Evolutionary conservation across 2,797 vertebrate genomes (phyloP), one percentile per base, ranked within the genome.

Genomic region (Furcifer pardalis): DNA sequence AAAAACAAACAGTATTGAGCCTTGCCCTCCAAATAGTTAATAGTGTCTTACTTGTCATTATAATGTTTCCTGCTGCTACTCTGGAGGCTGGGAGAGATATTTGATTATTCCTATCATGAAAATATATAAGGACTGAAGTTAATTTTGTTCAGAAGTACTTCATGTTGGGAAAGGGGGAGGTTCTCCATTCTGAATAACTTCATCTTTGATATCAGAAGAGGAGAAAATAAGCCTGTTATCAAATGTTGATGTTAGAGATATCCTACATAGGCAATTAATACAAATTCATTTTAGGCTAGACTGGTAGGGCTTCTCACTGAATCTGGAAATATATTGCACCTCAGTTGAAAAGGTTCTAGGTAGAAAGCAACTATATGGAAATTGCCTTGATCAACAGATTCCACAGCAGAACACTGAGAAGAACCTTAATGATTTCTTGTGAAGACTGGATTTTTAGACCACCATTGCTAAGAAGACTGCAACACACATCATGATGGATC

Each of bases 121-220:
- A 69, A 25, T 82, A 76, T 32, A 4, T 27, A 6, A 15, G 56
- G 81, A 73, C 79, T 17, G 1, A 80, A 56, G 49, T 88, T 52
- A 56, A 6, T 27, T 72, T 83, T 87, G 60, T 79, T 90, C 82
- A 44, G 60, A 69, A 84, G 27, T 75, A 49, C 5, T n/a, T 37
- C 35, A 19, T 37, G n/a, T 85, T 84, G 3, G 15, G 35, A 6
- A 46, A 52, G 32, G 74, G 12, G 49, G 46, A 9, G n/a, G 49
- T 15, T 87, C 42, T 44, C 84, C 49, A 87, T 74, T 90, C 86
- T 65, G 62, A 72, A 72, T 40, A 5, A 42, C 68, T 30, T 59
- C 30, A 77, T 84, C 37, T 84, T 88, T 49, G 23, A 82, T 10
- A 87, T 89, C 78, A 86, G 63, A 82, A 88, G n/a, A n/a, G 69